These are phyloP conservation scores for Phymatocera aterrima DNA, from an alignment of 2,888 invertebrate species.

Conservation along the genomic window DNA sequence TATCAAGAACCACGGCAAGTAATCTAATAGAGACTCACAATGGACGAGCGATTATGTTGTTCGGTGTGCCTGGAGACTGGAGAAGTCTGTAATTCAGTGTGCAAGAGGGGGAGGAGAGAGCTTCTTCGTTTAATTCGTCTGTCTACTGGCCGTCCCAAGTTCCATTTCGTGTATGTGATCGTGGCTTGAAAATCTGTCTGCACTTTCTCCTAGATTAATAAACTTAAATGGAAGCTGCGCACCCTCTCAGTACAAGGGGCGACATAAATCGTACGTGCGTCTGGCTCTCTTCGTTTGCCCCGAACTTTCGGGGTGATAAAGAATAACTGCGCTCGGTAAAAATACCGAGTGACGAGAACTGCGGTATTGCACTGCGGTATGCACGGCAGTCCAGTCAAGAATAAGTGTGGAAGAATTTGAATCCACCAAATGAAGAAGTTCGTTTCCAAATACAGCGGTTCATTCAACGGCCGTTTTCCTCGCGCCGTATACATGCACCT, in stretches of 20 bases:
- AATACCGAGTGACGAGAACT: background rate
- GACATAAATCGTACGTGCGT: background rate
- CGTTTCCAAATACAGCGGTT: background rate
- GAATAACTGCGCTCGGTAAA: background rate
- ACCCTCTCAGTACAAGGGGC: too few relatives aligned
- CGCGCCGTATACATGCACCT: background rate
- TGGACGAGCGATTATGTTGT: slow-evolving; percentile 43
- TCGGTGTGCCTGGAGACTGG: background rate
- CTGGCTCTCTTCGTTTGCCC: background rate
- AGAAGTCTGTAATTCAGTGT: background rate
- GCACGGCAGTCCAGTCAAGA: background rate
- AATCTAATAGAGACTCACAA: slow-evolving; percentile 47
- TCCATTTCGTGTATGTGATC: background rate
- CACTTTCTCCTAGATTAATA: slow-evolving; percentile 25
- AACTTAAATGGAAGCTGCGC: background rate
- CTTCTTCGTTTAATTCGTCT: slow-evolving; percentile 19
- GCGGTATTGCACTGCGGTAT: background rate
- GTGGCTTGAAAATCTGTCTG: slow-evolving; percentile 8
- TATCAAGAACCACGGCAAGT: slow-evolving; percentile 39
- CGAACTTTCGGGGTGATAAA: background rate
- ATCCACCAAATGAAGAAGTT: background rate
- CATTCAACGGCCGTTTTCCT: background rate
- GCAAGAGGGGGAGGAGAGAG: too few relatives aligned
- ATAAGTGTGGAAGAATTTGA: slow-evolving; percentile 8
- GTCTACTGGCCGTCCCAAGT: slow-evolving; percentile 1